phyloP scores from a whole-genome alignment of 2,113 vertebrate genomes.

The Halcyon malimbica region DNA sequence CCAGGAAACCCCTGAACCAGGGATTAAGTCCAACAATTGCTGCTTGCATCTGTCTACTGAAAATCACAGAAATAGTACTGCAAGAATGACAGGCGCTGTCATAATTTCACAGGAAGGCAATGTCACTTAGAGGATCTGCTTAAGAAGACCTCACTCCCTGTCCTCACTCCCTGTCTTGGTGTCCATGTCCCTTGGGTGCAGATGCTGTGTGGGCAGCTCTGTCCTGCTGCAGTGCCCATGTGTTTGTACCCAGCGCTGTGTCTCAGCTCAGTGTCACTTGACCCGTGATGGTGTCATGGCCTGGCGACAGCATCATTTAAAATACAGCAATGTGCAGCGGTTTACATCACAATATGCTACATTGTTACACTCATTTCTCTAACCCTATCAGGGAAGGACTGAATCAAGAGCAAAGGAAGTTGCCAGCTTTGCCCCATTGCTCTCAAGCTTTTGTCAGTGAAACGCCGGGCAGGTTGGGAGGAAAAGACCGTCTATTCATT shows the following conservation, averaged over 20 bases:
- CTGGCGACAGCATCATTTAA: not conserved
- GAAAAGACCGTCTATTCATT: not conserved
- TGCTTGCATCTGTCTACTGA: not conserved
- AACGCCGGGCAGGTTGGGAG: not conserved
- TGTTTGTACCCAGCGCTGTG: not conserved
- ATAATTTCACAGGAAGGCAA: accelerated
- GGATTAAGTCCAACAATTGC: not conserved
- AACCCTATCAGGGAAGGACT: not conserved
- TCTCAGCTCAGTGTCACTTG: not conserved
- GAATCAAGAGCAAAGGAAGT: not conserved
- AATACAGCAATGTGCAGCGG: accelerated
- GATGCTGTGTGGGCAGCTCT: not conserved
- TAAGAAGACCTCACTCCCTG: not conserved
- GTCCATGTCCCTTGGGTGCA: accelerated
- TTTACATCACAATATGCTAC: not conserved
- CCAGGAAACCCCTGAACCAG: not conserved
- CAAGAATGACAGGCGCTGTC: not conserved
- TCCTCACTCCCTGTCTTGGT: accelerated
- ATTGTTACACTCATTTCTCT: not conserved
- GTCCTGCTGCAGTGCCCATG: not conserved
- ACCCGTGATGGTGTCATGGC: not conserved
- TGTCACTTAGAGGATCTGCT: not conserved
- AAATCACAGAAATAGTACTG: not conserved
- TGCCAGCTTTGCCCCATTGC: not conserved
- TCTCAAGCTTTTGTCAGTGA: not conserved